phyloP scores from a whole-genome alignment of 2,113 vertebrate genomes.

The Mixornis gularis region DNA sequence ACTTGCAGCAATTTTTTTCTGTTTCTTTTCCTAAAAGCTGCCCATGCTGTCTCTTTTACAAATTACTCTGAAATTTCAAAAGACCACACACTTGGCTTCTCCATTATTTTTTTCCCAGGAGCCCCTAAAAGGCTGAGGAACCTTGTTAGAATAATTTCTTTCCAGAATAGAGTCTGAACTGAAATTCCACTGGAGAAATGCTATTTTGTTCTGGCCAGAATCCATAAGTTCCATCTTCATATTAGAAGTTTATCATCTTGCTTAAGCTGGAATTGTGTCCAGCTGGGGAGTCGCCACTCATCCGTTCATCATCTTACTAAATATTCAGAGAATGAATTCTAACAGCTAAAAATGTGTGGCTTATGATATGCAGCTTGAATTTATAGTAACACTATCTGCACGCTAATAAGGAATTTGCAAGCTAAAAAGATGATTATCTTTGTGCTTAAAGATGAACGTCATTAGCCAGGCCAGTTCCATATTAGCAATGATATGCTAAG shows the following conservation, averaged over 20 bases:
- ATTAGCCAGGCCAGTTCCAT: constrained; percentile 31
- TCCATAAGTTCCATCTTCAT: constrained; percentile 77
- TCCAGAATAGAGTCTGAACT: constrained; percentile 65
- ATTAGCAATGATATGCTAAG: constrained; percentile 37
- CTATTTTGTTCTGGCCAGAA: constrained; percentile 66
- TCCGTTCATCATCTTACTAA: constrained; percentile 55
- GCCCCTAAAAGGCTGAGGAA: constrained; percentile 54
- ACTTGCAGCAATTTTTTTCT: constrained; percentile 49
- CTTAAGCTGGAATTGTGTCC: constrained; percentile 60
- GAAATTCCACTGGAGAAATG: constrained; percentile 66
- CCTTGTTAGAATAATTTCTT: constrained; percentile 49
- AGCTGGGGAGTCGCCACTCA: constrained; percentile 65
- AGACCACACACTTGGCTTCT: constrained; percentile 73
- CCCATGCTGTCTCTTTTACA: constrained; percentile 53
- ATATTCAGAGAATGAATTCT: constrained; percentile 69
- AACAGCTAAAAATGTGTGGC: constrained; percentile 59
- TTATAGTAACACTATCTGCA: constrained; percentile 67
- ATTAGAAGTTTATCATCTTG: constrained; percentile 70
- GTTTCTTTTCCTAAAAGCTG: constrained; percentile 60
- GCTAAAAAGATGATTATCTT: constrained; percentile 64
- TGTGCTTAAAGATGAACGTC: constrained; percentile 59
- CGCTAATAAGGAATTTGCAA: constrained; percentile 68
- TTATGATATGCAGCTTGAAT: constrained; percentile 63
- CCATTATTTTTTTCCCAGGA: constrained; percentile 46
- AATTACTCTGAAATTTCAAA: constrained; percentile 66